Evolutionary conservation across 2,888 invertebrate genomes (phyloP).

Genomic region (Netelia inedita): DNA sequence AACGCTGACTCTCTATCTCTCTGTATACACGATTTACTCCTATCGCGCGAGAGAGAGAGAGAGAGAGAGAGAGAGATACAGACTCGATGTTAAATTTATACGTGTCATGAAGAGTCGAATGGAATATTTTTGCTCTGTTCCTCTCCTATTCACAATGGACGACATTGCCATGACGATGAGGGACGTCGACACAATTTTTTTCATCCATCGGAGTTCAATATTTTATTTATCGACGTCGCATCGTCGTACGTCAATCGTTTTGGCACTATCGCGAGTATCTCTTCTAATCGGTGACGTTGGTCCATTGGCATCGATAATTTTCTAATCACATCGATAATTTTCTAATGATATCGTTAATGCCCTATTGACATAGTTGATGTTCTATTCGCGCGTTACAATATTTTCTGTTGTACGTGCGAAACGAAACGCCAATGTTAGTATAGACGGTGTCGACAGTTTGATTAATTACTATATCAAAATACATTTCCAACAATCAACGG

Average conservation of each 20-base stretch:
- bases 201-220: neutral
- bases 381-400: neutral
- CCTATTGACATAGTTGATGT: neutral
- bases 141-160: neutral
- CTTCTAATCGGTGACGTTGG: neutral
- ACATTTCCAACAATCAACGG: neutral
- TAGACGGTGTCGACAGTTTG: neutral
- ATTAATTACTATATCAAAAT: neutral
- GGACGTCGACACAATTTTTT: neutral
- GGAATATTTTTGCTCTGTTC: neutral
- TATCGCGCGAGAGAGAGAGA: neutral
- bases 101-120: neutral
- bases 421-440: no score
- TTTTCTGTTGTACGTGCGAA: no score
- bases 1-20: conserved; percentile 29
- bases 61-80: neutral
- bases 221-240: neutral
- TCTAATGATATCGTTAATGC: neutral
- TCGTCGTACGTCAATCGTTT: no score
- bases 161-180: neutral
- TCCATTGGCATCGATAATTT: neutral
- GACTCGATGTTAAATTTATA: conserved; percentile 1
- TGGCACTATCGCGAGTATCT: no score
- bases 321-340: neutral
- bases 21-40: conserved; percentile 8